These are phyloP conservation scores for Anhinga rufa DNA, from an alignment of 2,113 vertebrate genomes.

Conservation along the genomic window DNA sequence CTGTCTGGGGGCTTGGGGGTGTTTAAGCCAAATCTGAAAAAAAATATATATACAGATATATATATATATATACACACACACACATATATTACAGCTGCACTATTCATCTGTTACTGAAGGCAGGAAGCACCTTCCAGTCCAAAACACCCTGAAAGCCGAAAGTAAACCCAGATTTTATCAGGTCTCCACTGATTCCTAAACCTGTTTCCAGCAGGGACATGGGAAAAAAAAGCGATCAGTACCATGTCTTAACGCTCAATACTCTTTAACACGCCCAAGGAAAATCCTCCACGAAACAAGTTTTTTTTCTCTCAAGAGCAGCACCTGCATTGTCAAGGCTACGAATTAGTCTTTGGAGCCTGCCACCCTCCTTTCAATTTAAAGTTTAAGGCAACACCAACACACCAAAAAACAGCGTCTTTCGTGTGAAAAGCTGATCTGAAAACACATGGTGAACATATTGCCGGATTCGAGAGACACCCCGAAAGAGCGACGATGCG, in stretches of 20 bases:
- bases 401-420: neutral
- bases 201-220: neutral
- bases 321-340: neutral
- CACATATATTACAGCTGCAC: neutral
- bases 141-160: neutral
- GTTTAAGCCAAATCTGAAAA: neutral
- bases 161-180: neutral
- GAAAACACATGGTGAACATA: conserved; percentile 27
- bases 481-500: neutral
- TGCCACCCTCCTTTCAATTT: neutral
- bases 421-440: neutral
- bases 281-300: neutral
- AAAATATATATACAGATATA: neutral
- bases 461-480: neutral
- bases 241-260: neutral
- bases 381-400: neutral
- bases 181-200: neutral
- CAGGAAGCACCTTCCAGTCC: neutral
- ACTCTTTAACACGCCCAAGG: neutral
- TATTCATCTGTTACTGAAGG: neutral
- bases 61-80: too few relatives aligned
- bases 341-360: neutral
- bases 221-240: neutral
- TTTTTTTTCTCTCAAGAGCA: neutral
- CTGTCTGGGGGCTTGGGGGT: neutral